phyloP scores from a whole-genome alignment of 2,113 vertebrate species.

The Paracanthobrama guichenoti region DNA sequence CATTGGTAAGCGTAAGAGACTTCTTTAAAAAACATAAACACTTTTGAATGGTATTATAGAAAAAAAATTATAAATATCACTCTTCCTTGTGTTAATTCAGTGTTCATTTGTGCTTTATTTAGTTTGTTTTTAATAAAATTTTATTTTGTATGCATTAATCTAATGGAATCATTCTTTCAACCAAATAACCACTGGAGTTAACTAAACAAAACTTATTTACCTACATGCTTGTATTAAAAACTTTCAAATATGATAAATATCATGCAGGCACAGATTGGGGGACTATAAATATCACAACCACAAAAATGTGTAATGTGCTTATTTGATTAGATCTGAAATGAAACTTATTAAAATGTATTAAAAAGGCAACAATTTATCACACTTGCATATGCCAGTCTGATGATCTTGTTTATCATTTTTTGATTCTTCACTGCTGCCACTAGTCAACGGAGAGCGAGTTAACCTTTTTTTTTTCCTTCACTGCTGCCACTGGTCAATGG shows the following conservation, averaged over 20 bases:
- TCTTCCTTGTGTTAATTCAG: too few species aligned
- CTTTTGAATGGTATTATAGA: too few species aligned
- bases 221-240: neutral
- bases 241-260: neutral
- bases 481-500: conserved; percentile 3
- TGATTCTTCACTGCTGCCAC: neutral
- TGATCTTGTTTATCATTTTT: conserved; percentile 2
- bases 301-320: conserved; percentile 28
- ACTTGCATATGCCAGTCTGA: conserved; percentile 40
- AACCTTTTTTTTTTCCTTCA: neutral
- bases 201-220: neutral
- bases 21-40: too few species aligned
- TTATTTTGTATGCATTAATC: too few species aligned
- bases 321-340: conserved; percentile 13
- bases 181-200: neutral
- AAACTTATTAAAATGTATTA: conserved; percentile 10
- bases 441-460: conserved; percentile 16
- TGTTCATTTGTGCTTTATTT: too few species aligned
- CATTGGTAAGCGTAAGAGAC: too few species aligned
- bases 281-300: neutral
- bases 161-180: neutral
- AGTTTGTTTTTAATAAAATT: neutral
- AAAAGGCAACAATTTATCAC: neutral
- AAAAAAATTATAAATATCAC: too few species aligned
- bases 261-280: neutral